Conservation (phyloP, 2,797 vertebrate species). For the Epinephelus coioides region DNA sequence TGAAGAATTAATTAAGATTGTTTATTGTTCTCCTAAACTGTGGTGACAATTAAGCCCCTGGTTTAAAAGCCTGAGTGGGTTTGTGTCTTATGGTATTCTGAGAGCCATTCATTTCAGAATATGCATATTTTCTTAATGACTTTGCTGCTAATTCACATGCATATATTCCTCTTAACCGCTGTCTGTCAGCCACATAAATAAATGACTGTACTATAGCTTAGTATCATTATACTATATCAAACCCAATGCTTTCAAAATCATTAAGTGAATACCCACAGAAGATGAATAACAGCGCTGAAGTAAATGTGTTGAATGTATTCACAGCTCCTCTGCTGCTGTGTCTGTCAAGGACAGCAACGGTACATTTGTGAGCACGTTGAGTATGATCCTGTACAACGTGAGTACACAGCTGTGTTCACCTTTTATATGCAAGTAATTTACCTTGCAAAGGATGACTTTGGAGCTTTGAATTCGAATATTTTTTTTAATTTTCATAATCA, state of each 20-base stretch:
- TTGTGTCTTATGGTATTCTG: constrained; percentile 12
- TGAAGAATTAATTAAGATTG: constrained; percentile 18
- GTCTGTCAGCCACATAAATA: constrained; percentile 4
- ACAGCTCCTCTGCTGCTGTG: constrained; percentile 96
- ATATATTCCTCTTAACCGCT: constrained; percentile 3
- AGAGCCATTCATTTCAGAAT: constrained; percentile 24
- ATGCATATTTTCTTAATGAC: constrained; percentile 20
- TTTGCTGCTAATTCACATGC: constrained; percentile 18
- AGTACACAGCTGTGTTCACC: constrained; percentile 76
- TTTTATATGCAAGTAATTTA: background rate
- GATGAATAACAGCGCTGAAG: background rate
- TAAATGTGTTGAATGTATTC: constrained; percentile 47
- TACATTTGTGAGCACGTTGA: constrained; percentile 98
- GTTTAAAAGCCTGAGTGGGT: constrained; percentile 20
- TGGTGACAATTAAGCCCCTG: background rate
- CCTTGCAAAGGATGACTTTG: background rate
- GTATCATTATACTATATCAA: background rate
- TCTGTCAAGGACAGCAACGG: constrained; percentile 97
- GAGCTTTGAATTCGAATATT: background rate
- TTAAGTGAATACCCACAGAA: background rate
- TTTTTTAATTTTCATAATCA: background rate
- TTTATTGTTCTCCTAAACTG: constrained; percentile 19
- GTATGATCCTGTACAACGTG: constrained; percentile 97
- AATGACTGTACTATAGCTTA: background rate
- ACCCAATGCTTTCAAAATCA: background rate